Evolutionary conservation across 2,113 vertebrate genomes (phyloP), one percentile per base, ranked within the genome.

Genomic region (Pteruthius melanotis): DNA sequence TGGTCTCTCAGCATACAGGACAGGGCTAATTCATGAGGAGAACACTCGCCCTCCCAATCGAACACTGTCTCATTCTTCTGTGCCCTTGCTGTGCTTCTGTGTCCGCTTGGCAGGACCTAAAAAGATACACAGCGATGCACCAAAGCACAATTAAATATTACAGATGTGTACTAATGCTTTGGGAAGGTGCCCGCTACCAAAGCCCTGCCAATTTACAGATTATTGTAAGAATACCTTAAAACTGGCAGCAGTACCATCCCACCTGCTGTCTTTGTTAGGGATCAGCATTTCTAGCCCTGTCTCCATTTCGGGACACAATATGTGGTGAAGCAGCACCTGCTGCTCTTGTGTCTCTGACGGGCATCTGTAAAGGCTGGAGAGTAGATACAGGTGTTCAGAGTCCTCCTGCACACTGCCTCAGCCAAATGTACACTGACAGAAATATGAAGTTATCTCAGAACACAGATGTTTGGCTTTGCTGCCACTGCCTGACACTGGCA

Each of bases 351-450:
- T 68, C 82, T 77, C 72, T 66, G 65, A 60, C 19, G 26, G 87
- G 77, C 16, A 33, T 59, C 44, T 70, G 71, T 15, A 82, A 81
- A 95, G 63, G 84, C 49, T 83, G 56, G 57, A 74, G 82, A 96
- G 87, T 21, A 95, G 82, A 69, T 61, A 81, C 90, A 94, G 93
- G 89, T 94, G 92, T 69, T 97, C n/a, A 17, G 52, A 84, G 66
- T n/a, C 65, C 78, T 64, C 44, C 90, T 23, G 33, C 40, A 47
- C 28, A 19, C 59, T 61, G n/a, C 35, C 88, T 90, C 75, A 37
- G 92, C 91, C 91, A 93, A 93, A 84, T 28, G 60, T 19, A 33
- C 7, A 7, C 83, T 81, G 91, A 88, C 88, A 94, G 90, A 76
- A 87, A 83, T 33, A 84, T 22, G 60, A 91, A 84, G 80, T 80